Evolutionary conservation across 1,140 invertebrate genomes (phyloP), one percentile per base, ranked within the genome.

Genomic region (Scaptomyza pallida): DNA sequence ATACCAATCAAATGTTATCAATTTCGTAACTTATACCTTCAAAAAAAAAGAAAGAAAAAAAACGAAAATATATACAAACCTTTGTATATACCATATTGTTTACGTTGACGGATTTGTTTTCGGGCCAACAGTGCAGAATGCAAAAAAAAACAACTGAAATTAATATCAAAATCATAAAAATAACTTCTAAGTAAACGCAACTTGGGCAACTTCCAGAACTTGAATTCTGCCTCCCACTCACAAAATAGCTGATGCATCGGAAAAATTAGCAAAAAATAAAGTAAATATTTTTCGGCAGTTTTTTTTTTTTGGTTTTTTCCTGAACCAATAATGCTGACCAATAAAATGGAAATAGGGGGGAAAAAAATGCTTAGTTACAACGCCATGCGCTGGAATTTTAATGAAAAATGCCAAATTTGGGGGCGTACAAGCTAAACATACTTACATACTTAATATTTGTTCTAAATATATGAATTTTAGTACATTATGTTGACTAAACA

Each of bases 401-500:
- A 21, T 10, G 3, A 61, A 43, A 51, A 41, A 43, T 30, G 17
- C 12, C 12, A 10, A 35, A 10, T 30, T 51, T 33, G 21, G 26
- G 23, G 45, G 44, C 57, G 45, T 63, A 52, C 10, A 10, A 2
- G 23, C n/a, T 16, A 55, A 12, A 41, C 10, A 40, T 19, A 40
- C 10, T 2, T 10, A 9, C 21, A 43, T 12, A 37, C 13, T 26
- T 41, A 5, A 5, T 50, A 19, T 33, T n/a, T 12, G 15, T 13
- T 8, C 15, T 40, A 52, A 1, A 60, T 52, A 50, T 40, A 41
- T 41, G 12, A 15, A 35, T 37, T 71, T 51, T 30, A 47, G 72
- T 41, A 37, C 9, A 57, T 74, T 59, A 16, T 75, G 72, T 67
- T 75, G 72, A 74, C 72, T 74, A 37, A 47, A 37, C 72, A 67